Percentiles rank a stretch among this genome's conserved stretches.
Evolutionary conservation across 2,888 invertebrate species (phyloP).

Genomic region (Pyrrhosoma nymphula): DNA sequence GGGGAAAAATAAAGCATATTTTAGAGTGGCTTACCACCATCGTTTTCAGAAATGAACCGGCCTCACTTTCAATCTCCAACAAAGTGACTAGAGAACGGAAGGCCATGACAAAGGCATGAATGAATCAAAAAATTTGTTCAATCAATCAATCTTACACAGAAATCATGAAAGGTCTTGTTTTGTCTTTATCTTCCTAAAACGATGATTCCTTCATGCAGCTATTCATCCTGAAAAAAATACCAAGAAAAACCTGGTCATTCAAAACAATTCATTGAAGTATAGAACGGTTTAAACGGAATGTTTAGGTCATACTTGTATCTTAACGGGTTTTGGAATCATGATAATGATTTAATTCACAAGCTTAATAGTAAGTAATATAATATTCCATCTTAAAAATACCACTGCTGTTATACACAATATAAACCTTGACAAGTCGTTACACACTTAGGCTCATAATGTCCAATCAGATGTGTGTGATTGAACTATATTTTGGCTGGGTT

Average conservation of each 20-base stretch:
- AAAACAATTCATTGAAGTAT: neutral
- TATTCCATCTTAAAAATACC: too few relatives aligned
- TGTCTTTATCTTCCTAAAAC: neutral
- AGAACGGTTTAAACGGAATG: too few relatives aligned
- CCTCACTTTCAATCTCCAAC: conserved; percentile 57
- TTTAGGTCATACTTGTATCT: too few relatives aligned
- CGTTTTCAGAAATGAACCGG: conserved; percentile 26
- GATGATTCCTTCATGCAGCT: neutral
- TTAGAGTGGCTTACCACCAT: conserved; percentile 1
- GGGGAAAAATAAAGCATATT: conserved; percentile 4
- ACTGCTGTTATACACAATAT: too few relatives aligned
- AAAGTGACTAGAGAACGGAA: conserved; percentile 62
- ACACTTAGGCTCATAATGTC: too few relatives aligned
- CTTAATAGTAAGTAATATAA: too few relatives aligned
- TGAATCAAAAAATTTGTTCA: conserved; percentile 40
- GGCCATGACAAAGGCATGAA: conserved; percentile 61
- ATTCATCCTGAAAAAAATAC: conserved; percentile 49
- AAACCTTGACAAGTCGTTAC: too few relatives aligned
- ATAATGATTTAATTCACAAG: too few relatives aligned
- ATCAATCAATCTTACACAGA: conserved; percentile 53
- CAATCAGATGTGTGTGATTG: too few relatives aligned
- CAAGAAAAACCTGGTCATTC: neutral
- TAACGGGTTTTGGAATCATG: too few relatives aligned
- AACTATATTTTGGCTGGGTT: too few relatives aligned
- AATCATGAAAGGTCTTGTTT: conserved; percentile 15